phyloP scores from a whole-genome alignment of 2,113 vertebrate species.

The Lonchura striata region DNA sequence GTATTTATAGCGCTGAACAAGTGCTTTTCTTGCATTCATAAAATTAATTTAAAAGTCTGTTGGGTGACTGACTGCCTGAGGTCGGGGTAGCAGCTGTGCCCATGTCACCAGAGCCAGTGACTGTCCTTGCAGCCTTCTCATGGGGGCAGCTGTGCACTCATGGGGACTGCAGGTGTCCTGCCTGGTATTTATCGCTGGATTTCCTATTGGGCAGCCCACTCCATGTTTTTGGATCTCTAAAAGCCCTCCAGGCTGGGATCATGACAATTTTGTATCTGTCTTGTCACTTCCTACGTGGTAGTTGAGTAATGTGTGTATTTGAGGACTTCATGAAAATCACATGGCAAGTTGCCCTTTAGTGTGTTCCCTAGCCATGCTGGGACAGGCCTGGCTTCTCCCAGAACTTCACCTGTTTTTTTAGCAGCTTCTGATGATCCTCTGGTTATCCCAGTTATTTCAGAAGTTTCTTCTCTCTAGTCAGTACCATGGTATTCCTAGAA shows the following conservation, averaged over 20 bases:
- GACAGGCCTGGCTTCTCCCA: neutral
- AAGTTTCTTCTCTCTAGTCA: neutral
- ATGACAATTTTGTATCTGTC: accelerated
- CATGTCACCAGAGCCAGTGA: accelerated
- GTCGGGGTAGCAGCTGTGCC: too few species aligned
- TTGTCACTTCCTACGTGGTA: accelerated
- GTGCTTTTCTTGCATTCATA: neutral
- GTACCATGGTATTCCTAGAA: neutral
- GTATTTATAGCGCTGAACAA: neutral
- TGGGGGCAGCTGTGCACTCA: too few species aligned
- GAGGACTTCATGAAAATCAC: neutral
- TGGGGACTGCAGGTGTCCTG: neutral
- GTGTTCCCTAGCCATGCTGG: accelerated
- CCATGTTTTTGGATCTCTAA: neutral
- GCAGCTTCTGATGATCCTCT: neutral
- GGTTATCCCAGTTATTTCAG: neutral
- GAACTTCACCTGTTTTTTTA: accelerated
- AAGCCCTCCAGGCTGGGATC: neutral
- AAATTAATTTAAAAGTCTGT: neutral
- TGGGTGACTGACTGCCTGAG: neutral
- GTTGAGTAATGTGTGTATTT: neutral
- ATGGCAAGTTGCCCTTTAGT: neutral
- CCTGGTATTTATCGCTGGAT: neutral
- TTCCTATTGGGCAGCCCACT: neutral
- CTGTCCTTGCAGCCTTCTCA: neutral